A percentile compares a stretch with the other conserved stretches of the same genome.
These are phyloP conservation scores for Octodonta nipae DNA, from an alignment of 2,888 invertebrate species.

Conservation along the genomic window DNA sequence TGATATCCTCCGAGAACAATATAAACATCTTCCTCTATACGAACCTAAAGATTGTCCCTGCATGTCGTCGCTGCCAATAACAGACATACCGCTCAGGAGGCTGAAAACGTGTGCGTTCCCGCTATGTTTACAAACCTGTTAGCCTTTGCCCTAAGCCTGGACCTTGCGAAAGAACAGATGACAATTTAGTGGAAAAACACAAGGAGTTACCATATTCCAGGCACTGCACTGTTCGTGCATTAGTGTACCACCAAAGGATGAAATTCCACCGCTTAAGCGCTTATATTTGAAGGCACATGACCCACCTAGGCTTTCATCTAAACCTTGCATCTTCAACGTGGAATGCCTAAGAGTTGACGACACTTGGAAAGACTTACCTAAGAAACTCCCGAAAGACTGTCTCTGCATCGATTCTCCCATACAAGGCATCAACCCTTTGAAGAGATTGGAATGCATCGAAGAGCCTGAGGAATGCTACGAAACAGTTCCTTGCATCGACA, in stretches of 20 bases:
- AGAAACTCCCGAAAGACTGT: conserved; percentile 16
- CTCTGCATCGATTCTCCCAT: too few species aligned
- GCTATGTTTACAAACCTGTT: conserved; percentile 5
- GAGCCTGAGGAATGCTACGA: too few species aligned
- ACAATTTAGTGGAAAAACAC: conserved; percentile 1
- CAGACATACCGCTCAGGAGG: conserved; percentile 12
- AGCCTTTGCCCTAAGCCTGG: conserved; percentile 5
- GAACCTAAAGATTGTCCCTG: conserved; percentile 14
- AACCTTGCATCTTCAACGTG: conserved; percentile 6
- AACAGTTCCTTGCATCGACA: too few species aligned
- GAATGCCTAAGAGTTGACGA: conserved; percentile 14
- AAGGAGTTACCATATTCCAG: conserved; percentile 6
- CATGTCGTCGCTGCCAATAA: conserved; percentile 13
- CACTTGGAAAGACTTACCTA: conserved; percentile 6
- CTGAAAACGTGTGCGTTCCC: conserved; percentile 10
- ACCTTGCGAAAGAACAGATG: conserved; percentile 8
- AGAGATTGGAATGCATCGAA: too few species aligned
- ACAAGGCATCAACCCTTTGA: too few species aligned
- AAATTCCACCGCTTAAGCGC: conserved; percentile 4
- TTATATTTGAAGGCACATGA: conserved; percentile 1
- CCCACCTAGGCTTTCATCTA: conserved; percentile 5
- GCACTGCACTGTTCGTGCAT: conserved; percentile 6
- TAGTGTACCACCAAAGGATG: conserved; percentile 6
- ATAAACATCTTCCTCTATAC: conserved; percentile 8
- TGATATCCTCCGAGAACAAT: too few species aligned